These are phyloP conservation scores for Pachliopta kotzebuea DNA, from an alignment of 2,888 invertebrate genomes.

Conservation along the genomic window DNA sequence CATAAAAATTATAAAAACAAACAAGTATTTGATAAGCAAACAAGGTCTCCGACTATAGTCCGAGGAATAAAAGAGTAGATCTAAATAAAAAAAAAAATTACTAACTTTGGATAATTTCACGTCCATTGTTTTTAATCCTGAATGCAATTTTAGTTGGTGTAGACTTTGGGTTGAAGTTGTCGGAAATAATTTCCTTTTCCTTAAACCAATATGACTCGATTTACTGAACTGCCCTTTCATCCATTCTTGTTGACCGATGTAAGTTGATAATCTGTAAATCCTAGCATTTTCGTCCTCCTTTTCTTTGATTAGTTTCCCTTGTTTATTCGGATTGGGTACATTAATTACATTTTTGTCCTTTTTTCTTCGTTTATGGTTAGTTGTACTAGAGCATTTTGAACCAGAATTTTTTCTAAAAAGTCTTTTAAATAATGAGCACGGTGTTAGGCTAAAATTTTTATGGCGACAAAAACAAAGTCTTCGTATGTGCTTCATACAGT, in stretches of 20 bases:
- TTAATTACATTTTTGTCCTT: slow-evolving; percentile 36
- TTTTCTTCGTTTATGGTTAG: slow-evolving; percentile 53
- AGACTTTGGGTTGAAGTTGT: slow-evolving; percentile 16
- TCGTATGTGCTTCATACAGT: slow-evolving; percentile 23
- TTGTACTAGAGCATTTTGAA: slow-evolving; percentile 34
- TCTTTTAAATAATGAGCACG: slow-evolving; percentile 23
- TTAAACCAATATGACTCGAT: slow-evolving; percentile 12
- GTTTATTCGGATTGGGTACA: neutral
- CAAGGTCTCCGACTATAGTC: too few relatives aligned
- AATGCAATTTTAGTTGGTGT: slow-evolving; percentile 20
- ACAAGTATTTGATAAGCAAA: too few relatives aligned
- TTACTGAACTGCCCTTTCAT: slow-evolving; percentile 30
- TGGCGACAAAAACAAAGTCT: slow-evolving; percentile 23
- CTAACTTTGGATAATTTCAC: slow-evolving; percentile 13
- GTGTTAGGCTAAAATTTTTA: slow-evolving; percentile 8
- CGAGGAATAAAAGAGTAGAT: too few relatives aligned
- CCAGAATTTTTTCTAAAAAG: slow-evolving; percentile 30
- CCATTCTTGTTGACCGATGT: slow-evolving; percentile 47
- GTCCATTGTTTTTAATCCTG: slow-evolving; percentile 7
- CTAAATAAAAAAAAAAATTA: too few relatives aligned
- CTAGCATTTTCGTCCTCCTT: slow-evolving; percentile 40
- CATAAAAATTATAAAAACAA: too few relatives aligned
- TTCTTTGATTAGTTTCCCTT: slow-evolving; percentile 22
- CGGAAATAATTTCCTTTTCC: slow-evolving; percentile 12
- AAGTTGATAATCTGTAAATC: slow-evolving; percentile 46